phyloP scores from a whole-genome alignment of 2,797 vertebrate species.

The Rhinichthys osculus region DNA sequence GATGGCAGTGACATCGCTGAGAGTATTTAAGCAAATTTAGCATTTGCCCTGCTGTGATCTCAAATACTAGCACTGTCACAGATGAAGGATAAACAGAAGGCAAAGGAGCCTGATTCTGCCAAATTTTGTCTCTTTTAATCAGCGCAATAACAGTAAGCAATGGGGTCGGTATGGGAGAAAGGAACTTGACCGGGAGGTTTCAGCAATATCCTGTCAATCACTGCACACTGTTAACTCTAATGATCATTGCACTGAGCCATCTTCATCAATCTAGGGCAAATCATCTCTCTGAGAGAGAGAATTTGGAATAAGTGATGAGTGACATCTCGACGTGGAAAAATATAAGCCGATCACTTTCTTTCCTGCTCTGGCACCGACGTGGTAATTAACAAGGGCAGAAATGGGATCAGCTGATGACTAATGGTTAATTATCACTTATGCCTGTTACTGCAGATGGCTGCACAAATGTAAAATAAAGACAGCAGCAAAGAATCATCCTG shows the following conservation, averaged over 20 bases:
- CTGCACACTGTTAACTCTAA: conserved; percentile 31
- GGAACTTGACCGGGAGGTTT: conserved; percentile 42
- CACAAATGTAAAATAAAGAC: conserved; percentile 49
- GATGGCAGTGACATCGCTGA: background rate
- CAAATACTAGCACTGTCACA: conserved; percentile 15
- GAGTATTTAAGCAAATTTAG: conserved; percentile 14
- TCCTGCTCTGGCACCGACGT: conserved; percentile 39
- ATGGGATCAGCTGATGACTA: conserved; percentile 59
- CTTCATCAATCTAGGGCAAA: conserved; percentile 57
- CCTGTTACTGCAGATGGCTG: conserved; percentile 57
- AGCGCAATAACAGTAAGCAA: conserved; percentile 50
- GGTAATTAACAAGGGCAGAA: conserved; percentile 61
- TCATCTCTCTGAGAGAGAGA: conserved; percentile 44
- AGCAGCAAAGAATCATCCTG: conserved; percentile 29
- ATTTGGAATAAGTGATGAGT: conserved; percentile 24
- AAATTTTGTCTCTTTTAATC: conserved; percentile 49
- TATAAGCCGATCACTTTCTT: conserved; percentile 55
- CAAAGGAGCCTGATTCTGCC: conserved; percentile 27
- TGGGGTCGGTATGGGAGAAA: conserved; percentile 47
- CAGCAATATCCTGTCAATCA: conserved; percentile 51
- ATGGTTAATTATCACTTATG: conserved; percentile 63
- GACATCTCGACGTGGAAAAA: conserved; percentile 46
- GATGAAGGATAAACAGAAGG: conserved; percentile 38
- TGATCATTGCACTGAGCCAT: conserved; percentile 52
- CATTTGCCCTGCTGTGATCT: background rate